These are phyloP conservation scores for Ophraella communa DNA, from an alignment of 2,888 invertebrate genomes.

Conservation along the genomic window DNA sequence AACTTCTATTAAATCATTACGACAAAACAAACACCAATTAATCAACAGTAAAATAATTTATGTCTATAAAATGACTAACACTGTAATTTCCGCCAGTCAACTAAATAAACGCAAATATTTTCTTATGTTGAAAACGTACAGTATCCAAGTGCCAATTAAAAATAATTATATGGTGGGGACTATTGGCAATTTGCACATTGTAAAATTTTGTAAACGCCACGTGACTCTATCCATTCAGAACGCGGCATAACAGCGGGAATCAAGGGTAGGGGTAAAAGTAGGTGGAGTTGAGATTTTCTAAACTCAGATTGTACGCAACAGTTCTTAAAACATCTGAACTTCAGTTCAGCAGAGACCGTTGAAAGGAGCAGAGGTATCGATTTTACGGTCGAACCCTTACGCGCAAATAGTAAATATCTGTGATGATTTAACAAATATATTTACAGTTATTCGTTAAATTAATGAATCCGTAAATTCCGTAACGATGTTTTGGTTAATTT, in stretches of 20 bases:
- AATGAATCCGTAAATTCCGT: background rate
- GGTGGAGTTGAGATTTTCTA: conserved; percentile 55
- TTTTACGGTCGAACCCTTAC: conserved; percentile 15
- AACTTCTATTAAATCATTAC: background rate
- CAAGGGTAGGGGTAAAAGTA: conserved; percentile 49
- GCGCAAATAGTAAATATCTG: conserved; percentile 27
- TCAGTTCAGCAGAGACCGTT: conserved; percentile 45
- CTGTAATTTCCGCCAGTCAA: background rate
- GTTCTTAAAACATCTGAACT: conserved; percentile 37
- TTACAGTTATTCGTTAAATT: conserved; percentile 6
- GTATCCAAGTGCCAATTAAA: conserved; percentile 31
- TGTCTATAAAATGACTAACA: background rate
- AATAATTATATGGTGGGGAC: conserved; percentile 41
- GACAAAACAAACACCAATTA: conserved; percentile 5
- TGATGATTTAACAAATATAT: conserved; percentile 40
- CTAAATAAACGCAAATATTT: conserved; percentile 2
- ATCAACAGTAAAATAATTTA: background rate
- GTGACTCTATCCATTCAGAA: conserved; percentile 55
- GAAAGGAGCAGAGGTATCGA: conserved; percentile 26
- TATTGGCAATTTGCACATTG: conserved; percentile 51
- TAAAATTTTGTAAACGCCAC: conserved; percentile 52
- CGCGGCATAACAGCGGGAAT: conserved; percentile 50
- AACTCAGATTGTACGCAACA: conserved; percentile 52
- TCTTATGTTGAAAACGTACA: conserved; percentile 16
- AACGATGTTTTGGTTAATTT: conserved; percentile 43